Percentiles rank a stretch among this genome's conserved stretches.
phyloP scores from a whole-genome alignment of 1,140 invertebrate species.

The Coelopa frigida region DNA sequence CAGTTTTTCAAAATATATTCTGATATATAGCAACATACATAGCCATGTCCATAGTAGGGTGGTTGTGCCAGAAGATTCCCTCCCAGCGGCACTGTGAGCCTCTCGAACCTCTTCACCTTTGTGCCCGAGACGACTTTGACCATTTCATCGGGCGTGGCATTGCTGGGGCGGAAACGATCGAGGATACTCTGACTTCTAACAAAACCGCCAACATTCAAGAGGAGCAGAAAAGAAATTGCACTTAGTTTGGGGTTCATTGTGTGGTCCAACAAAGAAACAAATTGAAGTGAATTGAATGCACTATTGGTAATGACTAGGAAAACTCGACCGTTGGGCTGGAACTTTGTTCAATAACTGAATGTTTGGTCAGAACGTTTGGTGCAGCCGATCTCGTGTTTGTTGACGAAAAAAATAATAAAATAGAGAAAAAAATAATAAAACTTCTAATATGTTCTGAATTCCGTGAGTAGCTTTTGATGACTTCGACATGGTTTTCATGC shows the following conservation, averaged over 20 bases:
- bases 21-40: slow-evolving; percentile 2
- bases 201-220: slow-evolving; percentile 17
- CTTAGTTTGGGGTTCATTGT: too few species aligned
- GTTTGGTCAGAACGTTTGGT: too few species aligned
- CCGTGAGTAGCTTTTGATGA: slow-evolving; percentile 23
- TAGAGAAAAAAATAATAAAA: too few species aligned
- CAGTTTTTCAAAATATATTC: not conserved
- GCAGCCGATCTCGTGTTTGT: too few species aligned
- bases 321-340: too few species aligned
- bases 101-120: slow-evolving; percentile 39
- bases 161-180: slow-evolving; percentile 24
- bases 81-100: slow-evolving; percentile 29
- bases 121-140: slow-evolving; percentile 39
- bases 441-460: too few species aligned
- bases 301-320: too few species aligned
- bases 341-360: too few species aligned
- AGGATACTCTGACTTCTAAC: slow-evolving; percentile 30
- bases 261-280: too few species aligned
- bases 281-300: too few species aligned
- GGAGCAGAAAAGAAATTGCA: too few species aligned
- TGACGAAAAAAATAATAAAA: too few species aligned
- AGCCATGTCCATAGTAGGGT: slow-evolving; percentile 2
- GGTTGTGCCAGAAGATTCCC: slow-evolving; percentile 5
- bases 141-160: slow-evolving; percentile 26
- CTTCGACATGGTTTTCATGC: slow-evolving; percentile 42